Conservation (phyloP, 1,140 invertebrate species). For the Myzus persicae region DNA sequence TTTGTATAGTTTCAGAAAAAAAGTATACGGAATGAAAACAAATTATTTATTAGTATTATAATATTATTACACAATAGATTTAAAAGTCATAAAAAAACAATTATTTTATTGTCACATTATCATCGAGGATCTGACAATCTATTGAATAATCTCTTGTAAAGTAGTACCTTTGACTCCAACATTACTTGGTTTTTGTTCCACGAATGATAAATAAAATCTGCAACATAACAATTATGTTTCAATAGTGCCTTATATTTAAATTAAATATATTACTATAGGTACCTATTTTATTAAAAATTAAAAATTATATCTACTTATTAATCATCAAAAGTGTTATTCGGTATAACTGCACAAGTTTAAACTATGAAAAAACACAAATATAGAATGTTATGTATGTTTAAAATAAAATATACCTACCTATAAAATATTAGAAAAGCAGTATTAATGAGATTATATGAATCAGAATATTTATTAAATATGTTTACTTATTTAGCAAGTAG, state of each 20-base stretch:
- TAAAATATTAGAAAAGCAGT: neutral
- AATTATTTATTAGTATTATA: neutral
- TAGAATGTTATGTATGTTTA: neutral
- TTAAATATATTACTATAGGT: neutral
- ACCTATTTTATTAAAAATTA: neutral
- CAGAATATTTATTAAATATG: neutral
- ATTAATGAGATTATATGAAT: neutral
- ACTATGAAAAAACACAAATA: neutral
- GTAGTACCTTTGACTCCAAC: slow-evolving; percentile 24
- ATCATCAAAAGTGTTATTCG: neutral
- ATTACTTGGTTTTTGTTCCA: slow-evolving; percentile 42
- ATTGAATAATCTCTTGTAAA: slow-evolving; percentile 40
- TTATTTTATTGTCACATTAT: neutral
- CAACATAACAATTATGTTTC: neutral
- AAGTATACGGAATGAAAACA: neutral
- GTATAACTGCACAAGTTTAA: neutral
- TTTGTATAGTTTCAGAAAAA: neutral
- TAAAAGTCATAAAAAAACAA: neutral
- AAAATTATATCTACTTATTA: neutral
- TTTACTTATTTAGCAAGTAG: too few relatives aligned
- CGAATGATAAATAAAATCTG: slow-evolving; percentile 42
- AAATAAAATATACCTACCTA: neutral
- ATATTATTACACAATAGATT: neutral
- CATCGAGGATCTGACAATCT: neutral
- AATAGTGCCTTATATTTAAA: neutral